Base-by-base conservation (phyloP, 92 coral and sea anemone species). In the Pocillopora meandrina region DNA sequence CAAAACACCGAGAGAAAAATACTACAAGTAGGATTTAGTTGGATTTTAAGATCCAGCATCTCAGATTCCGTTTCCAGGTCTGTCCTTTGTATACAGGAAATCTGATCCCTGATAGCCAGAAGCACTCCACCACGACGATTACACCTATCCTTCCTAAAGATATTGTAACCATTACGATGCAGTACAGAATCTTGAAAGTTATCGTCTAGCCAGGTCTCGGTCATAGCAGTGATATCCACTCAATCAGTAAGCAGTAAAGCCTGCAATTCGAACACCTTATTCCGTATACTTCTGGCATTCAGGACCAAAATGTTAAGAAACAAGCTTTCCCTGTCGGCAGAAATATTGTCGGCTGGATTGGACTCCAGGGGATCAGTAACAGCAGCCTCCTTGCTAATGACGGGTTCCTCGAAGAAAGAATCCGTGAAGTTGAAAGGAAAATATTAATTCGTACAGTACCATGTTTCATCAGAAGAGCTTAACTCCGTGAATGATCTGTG, bases 121-220 rank as follows among this genome's bases (percentile, higher is more conserved):
- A 83, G 87, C 79, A 83, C 87, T 83, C 87, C 82, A 76, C 88
- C 82, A 17, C 82, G 83, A 60, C 61, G 79, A 76, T 84, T 76
- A 64, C 65, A 76, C 67, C 88, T 84, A 57, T 76, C 83, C 83
- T 75, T 84, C 26, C 83, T 33, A 62, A 61, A 84, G 13, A 84
- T 49, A 84, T 76, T 84, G 57, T 84, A 84, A 42, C 42, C 36
- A n/a, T 76, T 47, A 10, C 75, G 88, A 26, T 72, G 35, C 9
- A 84, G 87, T 68, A 74, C 87, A 84, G 47, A 72, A 63, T 84
- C 87, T n/a, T 60, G 88, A 61, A 59, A 84, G 33, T 84, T 70
- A 49, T 59, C 64, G 75, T 75, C 82, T 2, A 84, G 72, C 87
- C 87, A 84, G 20, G 87, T 84, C 87, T 84, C 87, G 61, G 72